Evolutionary conservation across 1,140 invertebrate species (phyloP).

Genomic region (Halotydeus destructor): DNA sequence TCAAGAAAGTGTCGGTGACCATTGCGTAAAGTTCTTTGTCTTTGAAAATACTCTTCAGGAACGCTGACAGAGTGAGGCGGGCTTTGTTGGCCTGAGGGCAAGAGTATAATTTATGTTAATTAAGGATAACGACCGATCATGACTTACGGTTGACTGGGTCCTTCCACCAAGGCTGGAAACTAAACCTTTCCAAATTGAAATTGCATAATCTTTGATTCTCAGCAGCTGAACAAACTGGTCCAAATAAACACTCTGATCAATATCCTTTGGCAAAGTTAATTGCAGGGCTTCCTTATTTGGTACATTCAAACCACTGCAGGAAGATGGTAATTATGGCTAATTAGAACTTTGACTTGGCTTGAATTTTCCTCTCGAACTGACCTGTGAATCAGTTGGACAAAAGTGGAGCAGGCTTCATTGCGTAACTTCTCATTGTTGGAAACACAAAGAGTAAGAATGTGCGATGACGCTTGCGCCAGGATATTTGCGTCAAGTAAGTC

Average conservation of each 20-base stretch:
- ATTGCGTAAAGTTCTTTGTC: neutral
- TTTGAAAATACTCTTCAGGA: too few relatives aligned
- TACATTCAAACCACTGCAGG: neutral
- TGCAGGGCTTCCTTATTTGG: neutral
- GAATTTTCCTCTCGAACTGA: neutral
- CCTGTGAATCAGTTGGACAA: slow-evolving; percentile 1
- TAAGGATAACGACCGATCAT: too few relatives aligned
- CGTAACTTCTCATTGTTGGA: neutral
- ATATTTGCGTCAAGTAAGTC: neutral
- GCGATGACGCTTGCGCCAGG: neutral
- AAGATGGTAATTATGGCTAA: neutral
- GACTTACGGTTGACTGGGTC: too few relatives aligned
- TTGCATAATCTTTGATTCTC: too few relatives aligned
- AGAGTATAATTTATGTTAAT: neutral
- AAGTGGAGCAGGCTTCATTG: neutral
- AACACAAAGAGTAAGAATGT: slow-evolving; percentile 4
- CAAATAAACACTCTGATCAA: neutral
- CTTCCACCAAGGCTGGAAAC: too few relatives aligned
- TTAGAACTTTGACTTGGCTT: too few relatives aligned
- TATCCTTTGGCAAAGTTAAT: neutral
- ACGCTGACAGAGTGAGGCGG: neutral
- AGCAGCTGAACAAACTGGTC: too few relatives aligned
- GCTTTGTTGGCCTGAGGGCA: neutral
- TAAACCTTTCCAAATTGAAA: too few relatives aligned
- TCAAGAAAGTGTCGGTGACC: neutral